A percentile compares a stretch with the other conserved stretches of the same genome.
These are phyloP conservation scores for Nasonia oneida DNA, from an alignment of 2,888 invertebrate genomes.

Conservation along the genomic window DNA sequence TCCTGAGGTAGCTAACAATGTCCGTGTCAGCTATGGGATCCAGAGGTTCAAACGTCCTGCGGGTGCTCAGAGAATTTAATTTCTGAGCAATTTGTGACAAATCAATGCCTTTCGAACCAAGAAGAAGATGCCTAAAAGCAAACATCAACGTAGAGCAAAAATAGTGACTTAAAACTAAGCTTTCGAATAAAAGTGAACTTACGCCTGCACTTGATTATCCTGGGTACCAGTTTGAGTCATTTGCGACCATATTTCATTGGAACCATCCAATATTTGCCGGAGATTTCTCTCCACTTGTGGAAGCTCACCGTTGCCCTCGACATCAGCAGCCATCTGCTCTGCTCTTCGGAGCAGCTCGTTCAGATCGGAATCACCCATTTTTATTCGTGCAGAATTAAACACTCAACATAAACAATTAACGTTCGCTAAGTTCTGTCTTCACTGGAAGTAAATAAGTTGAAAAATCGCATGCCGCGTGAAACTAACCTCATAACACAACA, in stretches of 20 bases:
- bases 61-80: conserved; percentile 91
- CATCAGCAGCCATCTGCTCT: conserved; percentile 93
- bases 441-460: not conserved
- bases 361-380: conserved; percentile 83
- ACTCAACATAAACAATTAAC: not conserved
- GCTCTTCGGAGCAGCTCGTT: conserved; percentile 94
- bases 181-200: conserved; percentile 75
- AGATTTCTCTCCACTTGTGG: conserved; percentile 94
- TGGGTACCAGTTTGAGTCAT: conserved; percentile 92
- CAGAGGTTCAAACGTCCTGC: conserved; percentile 92
- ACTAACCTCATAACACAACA: conserved; percentile 18
- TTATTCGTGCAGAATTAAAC: not conserved
- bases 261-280: conserved; percentile 94
- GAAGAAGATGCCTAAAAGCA: conserved; percentile 87
- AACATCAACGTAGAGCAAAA: conserved; percentile 9
- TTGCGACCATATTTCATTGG: conserved; percentile 92
- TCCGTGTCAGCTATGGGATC: conserved; percentile 95
- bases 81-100: conserved; percentile 96
- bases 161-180: not conserved
- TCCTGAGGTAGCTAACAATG: conserved; percentile 92
- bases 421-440: not conserved
- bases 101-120: conserved; percentile 96
- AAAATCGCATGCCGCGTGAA: not conserved
- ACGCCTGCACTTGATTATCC: conserved; percentile 92
- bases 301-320: conserved; percentile 91